Base-by-base conservation (phyloP, 2,797 vertebrate species). In the Salarias fasciatus region DNA sequence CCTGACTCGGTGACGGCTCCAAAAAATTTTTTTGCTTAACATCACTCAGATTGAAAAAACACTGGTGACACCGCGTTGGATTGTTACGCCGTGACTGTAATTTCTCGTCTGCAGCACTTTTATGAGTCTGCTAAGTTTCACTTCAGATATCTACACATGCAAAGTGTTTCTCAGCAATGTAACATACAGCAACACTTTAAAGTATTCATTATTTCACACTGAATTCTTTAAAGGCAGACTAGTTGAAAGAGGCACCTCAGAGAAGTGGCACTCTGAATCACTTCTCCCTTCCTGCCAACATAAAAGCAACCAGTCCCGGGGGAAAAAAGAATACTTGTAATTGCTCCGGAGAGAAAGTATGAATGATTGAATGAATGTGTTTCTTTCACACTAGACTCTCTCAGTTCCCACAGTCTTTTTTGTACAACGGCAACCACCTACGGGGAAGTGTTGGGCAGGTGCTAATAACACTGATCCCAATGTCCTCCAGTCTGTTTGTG, bases 361-460 rank as follows among this genome's bases (percentile, higher is more conserved):
- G 65, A 88, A 75, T 71, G 78, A 72, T 69, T 72, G 68, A 83
- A 86, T 72, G 66, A 81, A 77, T 57, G 49, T 69, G 55, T 64
- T 73, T 69, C 44, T 82, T 73, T 80, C 53, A 63, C 29, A 12
- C 46, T 3, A 40, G 35, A 35, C 43, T 41, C 18, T 62, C 40
- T 48, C 31, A 43, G 42, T 72, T 75, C 81, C 61, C 14, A 24
- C 11, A 11, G 24, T 46, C 12, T 68, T 68, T 76, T 82, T 15
- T 74, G 38, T 35, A 46, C 18, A 1, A 68, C 12, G 53, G 56
- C 33, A 35, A 75, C 61, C 63, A 75, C 69, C 64, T 31, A 57
- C 59, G 67, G 46, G 30, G 66, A 65, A 66, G 57, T 7, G 42
- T 29, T 42, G 53, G 35, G 40, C 56, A 72, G 59, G 47, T 60